Conservation (phyloP, 2,113 vertebrate species). For the Grus americana region DNA sequence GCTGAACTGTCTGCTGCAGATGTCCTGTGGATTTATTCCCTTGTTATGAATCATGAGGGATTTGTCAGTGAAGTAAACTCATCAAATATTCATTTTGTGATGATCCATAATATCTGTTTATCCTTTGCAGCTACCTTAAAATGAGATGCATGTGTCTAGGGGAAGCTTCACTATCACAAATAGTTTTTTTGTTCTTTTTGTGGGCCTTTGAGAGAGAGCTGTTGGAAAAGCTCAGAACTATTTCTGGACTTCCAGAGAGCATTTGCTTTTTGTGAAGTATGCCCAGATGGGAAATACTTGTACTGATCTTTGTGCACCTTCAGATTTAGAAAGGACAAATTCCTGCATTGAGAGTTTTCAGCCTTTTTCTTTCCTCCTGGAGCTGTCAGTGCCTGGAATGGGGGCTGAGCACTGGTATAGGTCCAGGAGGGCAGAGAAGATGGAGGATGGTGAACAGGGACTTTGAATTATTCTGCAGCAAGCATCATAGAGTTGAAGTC, state of each 20-base stretch:
- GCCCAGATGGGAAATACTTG: not conserved
- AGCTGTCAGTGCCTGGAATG: not conserved
- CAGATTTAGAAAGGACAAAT: not conserved
- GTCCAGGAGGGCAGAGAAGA: not conserved
- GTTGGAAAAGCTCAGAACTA: not conserved
- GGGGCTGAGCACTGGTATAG: not conserved
- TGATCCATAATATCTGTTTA: not conserved
- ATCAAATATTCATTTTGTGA: not conserved
- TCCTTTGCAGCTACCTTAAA: slow-evolving; percentile 4
- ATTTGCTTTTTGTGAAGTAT: not conserved
- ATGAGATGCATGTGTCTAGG: not conserved
- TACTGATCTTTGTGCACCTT: not conserved
- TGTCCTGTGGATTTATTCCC: slow-evolving; percentile 12
- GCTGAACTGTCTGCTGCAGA: not conserved
- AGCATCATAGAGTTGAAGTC: not conserved
- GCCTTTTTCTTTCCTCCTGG: not conserved
- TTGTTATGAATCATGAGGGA: slow-evolving; percentile 8
- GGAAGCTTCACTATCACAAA: not conserved
- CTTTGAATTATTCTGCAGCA: not conserved
- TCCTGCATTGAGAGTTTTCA: not conserved
- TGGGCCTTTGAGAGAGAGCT: not conserved
- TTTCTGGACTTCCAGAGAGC: not conserved
- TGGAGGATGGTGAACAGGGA: not conserved
- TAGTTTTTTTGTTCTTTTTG: not conserved
- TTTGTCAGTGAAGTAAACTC: slow-evolving; percentile 13